These are phyloP conservation scores for Ornithoptera alexandrae DNA, from an alignment of 2,888 invertebrate species.

Conservation along the genomic window DNA sequence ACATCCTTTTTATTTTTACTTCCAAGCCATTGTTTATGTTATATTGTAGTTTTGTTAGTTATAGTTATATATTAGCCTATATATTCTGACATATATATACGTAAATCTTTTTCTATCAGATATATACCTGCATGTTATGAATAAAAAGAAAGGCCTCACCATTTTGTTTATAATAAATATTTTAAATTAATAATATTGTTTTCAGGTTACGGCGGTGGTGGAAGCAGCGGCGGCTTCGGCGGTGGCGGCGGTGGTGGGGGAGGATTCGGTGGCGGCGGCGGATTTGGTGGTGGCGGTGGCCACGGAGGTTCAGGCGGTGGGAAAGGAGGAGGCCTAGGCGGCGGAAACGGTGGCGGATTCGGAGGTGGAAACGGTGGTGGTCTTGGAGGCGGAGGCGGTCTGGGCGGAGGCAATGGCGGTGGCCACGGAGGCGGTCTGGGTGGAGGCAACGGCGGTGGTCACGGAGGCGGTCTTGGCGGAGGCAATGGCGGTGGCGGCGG, in stretches of 20 bases:
- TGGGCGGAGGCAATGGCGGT: constrained; percentile 46
- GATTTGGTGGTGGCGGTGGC: constrained; percentile 36
- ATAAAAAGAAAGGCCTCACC: too few species aligned
- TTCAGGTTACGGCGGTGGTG: constrained; percentile 45
- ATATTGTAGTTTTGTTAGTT: not conserved
- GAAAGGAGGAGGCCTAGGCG: too few species aligned
- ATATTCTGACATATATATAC: too few species aligned
- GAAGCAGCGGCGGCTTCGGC: constrained; percentile 39
- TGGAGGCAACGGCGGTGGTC: constrained; percentile 36
- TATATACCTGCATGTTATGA: too few species aligned
- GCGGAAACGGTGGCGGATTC: not conserved
- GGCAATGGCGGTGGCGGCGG: constrained; percentile 37
- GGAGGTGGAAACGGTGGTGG: constrained; percentile 35
- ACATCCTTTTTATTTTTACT: too few species aligned
- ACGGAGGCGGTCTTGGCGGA: constrained; percentile 37
- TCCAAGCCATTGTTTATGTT: too few species aligned
- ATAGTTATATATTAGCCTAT: too few species aligned
- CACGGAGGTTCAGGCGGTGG: constrained; percentile 42
- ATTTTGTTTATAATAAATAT: too few species aligned
- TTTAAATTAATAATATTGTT: too few species aligned
- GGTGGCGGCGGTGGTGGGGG: constrained; percentile 43
- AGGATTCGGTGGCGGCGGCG: constrained; percentile 32
- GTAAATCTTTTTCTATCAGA: too few species aligned
- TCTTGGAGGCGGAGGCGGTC: constrained; percentile 35
- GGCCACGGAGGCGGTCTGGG: constrained; percentile 36